Evolutionary conservation across 1,140 invertebrate species (phyloP), one percentile per base, ranked within the genome.

Genomic region (Bombus terrestris): DNA sequence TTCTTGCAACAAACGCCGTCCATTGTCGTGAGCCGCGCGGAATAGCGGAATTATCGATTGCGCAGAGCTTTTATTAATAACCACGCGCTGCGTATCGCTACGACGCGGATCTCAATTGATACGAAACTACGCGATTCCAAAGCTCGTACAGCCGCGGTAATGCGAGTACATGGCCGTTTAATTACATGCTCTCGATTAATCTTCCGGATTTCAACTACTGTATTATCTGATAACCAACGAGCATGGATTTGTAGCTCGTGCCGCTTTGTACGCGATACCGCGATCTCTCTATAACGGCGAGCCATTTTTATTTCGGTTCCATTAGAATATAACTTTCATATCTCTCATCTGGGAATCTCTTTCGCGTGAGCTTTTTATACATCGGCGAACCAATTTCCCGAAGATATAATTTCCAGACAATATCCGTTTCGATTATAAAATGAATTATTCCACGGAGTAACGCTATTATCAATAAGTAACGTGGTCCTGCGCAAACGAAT

Each of bases 171-270:
- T 9, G 43, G 43, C 41, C 62, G 72, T 83, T 83, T 83, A 69
- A 83, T 83, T 78, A 69, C 47, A 69, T 22, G 64, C n/a, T 78
- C 37, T 25, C 59, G 72, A 76, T 83, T 83, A 75, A 66, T 68
- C 59, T 76, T 68, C 53, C 69, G 18, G 37, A 39, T 39, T 81
- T 81, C 68, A 32, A 39, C 53, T 53, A 28, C 53, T 43, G 69
- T 72, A 74, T 73, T 74, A 81, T 73, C 80, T 47, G 69, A 62
- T 74, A 32, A 81, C 37, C 78, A 35, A 41, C 47, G 35, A 32
- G 28, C 41, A n/a, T n/a, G 25, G 62, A 83, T 76, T 76, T 83
- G 66, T n/a, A 4, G 25, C 32, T 4, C 28, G 28, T 32, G 8
- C 47, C 15, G 10, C 32, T 6, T 3, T 12, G 6, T 43, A 15